Base-by-base conservation (phyloP, 92 coral and sea anemone genomes). In the Siderastrea siderea region DNA sequence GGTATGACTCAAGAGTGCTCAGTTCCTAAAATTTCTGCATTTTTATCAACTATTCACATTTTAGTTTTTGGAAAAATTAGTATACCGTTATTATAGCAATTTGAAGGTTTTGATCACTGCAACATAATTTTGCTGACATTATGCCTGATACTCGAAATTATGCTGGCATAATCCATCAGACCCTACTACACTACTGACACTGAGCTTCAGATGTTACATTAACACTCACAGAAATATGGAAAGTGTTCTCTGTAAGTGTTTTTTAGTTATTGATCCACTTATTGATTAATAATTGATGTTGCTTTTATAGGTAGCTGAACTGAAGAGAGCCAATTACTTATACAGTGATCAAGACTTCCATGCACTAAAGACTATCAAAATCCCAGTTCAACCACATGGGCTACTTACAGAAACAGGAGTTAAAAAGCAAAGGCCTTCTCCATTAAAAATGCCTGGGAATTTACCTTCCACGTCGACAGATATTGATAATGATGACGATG, bases 261-360 rank as follows among this genome's bases (percentile, higher is more conserved):
- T 5, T 0, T 53, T 55, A 55, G 61, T 55, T 7, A 14, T 14
- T 7, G 12, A 55, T 2, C 61, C 58, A 50, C 57, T 52, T 75
- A 43, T 68, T 60, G 26, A 81, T 10, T 73, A 11, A 15, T 63
- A 65, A 74, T 43, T 83, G 47, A 5, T 6, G 4, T 87, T 65
- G 8, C 47, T 61, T 52, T 85, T 74, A 14, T 81, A 98, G 99
- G 95, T 98, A 78, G 98, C 94, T 14, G 98, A 98, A 84, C 75
- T 98, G 53, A 98, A 96, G 78, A 90, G 92, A 81, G 91, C 91
- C 38, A 98, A 98, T 79, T 96, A 91, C 77, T 84, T 98, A n/a
- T 98, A 96, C 80, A 89, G 92, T 57, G 98, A 94, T n/a, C 99
- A 98, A 81, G 99, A 98, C 85, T 98, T 98, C 83, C 86, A 94